Evolutionary conservation across 1,140 invertebrate genomes (phyloP).

Genomic region (Drosophila dunni): DNA sequence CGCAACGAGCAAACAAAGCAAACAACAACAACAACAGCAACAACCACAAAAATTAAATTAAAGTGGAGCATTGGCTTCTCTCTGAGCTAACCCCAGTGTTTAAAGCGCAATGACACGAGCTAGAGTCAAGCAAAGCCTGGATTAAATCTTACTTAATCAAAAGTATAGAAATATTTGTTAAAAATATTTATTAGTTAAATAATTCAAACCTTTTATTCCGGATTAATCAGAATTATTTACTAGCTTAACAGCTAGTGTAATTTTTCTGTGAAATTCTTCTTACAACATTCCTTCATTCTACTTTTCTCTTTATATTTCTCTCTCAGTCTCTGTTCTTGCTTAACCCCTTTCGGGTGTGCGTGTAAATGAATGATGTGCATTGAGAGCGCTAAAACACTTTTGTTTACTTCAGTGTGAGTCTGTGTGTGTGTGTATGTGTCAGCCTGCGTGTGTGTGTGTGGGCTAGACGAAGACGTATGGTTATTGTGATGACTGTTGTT

Average conservation of each 20-base stretch:
- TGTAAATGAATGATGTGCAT: slow-evolving; percentile 81
- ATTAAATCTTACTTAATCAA: no score
- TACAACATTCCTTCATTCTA: not conserved
- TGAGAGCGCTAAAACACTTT: slow-evolving; percentile 77
- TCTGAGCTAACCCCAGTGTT: not conserved
- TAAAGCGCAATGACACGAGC: slow-evolving; percentile 27
- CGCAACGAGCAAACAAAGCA: slow-evolving; percentile 77
- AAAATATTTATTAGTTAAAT: not conserved
- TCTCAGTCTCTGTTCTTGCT: not conserved
- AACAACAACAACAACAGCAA: slow-evolving; percentile 50
- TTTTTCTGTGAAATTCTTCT: slow-evolving; percentile 5
- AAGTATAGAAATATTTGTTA: no score
- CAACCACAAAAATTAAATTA: slow-evolving; percentile 84
- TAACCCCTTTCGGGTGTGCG: slow-evolving; percentile 31
- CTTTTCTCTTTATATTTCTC: not conserved
- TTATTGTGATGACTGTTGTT: slow-evolving; percentile 80
- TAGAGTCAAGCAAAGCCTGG: not conserved
- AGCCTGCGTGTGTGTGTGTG: slow-evolving; percentile 40
- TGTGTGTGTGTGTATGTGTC: slow-evolving; percentile 22
- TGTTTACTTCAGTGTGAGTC: slow-evolving; percentile 56
- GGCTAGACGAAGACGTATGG: slow-evolving; percentile 78
- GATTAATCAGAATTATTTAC: not conserved
- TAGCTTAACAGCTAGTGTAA: slow-evolving; percentile 12
- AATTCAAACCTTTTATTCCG: not conserved
- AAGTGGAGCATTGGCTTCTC: slow-evolving; percentile 65